These are phyloP conservation scores for Eumacrocentrus americanus DNA, from an alignment of 2,888 invertebrate genomes.

Conservation along the genomic window DNA sequence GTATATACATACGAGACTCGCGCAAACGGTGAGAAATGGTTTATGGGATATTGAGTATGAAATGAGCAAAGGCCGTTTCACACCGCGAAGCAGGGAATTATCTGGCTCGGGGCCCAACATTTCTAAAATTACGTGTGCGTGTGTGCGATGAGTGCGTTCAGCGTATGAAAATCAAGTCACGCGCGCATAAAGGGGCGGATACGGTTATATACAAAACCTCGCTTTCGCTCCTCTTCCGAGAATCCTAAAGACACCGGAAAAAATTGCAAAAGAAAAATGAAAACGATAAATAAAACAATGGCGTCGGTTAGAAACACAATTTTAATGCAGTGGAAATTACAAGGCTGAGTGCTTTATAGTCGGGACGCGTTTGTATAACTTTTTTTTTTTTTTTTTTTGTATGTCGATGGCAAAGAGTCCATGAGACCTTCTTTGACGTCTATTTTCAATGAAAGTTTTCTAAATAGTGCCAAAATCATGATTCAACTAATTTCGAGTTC, in stretches of 20 bases:
- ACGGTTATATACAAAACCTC: neutral
- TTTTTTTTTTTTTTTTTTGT: too few relatives aligned
- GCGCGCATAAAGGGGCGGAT: conserved; percentile 31
- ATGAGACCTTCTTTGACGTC: too few relatives aligned
- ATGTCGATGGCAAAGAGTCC: too few relatives aligned
- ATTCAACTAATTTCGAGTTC: too few relatives aligned
- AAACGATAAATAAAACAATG: too few relatives aligned
- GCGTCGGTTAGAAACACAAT: too few relatives aligned
- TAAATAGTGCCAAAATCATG: too few relatives aligned
- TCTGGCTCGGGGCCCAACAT: conserved; percentile 50
- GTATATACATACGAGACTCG: conserved; percentile 5
- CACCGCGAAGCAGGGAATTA: conserved; percentile 55
- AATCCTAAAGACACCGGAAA: neutral
- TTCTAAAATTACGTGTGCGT: conserved; percentile 49
- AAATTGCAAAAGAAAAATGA: too few relatives aligned
- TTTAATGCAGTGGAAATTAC: too few relatives aligned
- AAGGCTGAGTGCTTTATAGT: too few relatives aligned
- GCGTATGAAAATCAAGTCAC: conserved; percentile 32
- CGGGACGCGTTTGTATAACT: too few relatives aligned
- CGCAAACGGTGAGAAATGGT: conserved; percentile 42
- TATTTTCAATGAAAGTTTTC: too few relatives aligned
- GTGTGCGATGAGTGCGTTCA: conserved; percentile 27
- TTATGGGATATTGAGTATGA: conserved; percentile 56
- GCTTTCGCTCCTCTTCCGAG: neutral
- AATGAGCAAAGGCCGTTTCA: conserved; percentile 58